Conservation (phyloP, 2,113 vertebrate species). For the Myotis brandtii region DNA sequence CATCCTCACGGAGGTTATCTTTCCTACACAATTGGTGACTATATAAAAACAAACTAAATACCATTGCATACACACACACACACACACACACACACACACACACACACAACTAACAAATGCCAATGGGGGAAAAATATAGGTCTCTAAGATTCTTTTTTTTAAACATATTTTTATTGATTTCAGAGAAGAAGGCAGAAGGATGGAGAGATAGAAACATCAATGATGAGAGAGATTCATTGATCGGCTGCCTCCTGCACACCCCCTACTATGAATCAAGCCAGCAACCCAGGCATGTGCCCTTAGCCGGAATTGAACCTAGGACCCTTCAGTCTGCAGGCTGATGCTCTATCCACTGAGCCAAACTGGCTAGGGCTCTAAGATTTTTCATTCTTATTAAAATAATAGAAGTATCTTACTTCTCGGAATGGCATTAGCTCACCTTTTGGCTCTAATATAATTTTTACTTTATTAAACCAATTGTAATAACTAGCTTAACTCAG, state of each 20-base stretch:
- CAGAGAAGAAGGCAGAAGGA: no score
- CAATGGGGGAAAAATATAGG: background rate
- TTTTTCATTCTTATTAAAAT: background rate
- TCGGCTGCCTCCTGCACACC: no score
- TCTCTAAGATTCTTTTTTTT: background rate
- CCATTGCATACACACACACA: background rate
- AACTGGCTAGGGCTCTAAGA: background rate
- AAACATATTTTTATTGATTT: no score
- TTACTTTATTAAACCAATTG: background rate
- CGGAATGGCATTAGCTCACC: background rate
- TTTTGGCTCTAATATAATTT: background rate
- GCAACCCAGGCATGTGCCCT: no score
- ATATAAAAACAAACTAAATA: background rate
- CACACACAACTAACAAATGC: background rate
- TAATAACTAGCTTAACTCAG: background rate
- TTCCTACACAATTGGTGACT: background rate
- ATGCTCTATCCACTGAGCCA: no score
- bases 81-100: background rate
- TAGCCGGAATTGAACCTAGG: no score
- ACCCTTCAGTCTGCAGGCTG: no score
- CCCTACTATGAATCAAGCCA: no score
- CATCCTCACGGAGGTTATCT: background rate
- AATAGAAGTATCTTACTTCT: background rate
- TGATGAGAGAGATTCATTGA: no score
- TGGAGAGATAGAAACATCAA: no score